Base-by-base conservation (phyloP, 1,140 invertebrate genomes). In the Kradibia gibbosae region DNA sequence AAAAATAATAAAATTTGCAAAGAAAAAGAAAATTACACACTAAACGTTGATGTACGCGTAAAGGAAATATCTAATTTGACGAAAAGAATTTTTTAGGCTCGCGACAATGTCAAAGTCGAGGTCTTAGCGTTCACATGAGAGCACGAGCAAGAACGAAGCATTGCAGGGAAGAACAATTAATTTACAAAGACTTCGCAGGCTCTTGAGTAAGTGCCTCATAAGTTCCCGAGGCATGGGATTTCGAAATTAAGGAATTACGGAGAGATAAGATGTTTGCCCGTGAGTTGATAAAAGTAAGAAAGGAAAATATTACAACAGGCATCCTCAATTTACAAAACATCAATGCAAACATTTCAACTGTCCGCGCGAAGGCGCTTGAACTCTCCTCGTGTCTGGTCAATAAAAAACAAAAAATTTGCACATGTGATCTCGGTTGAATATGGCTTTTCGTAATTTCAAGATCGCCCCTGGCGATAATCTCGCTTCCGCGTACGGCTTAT, bases 361-460 rank as follows among this genome's bases (percentile, higher is more conserved):
- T 62, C 0, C 13, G 0, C 1, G 3, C 13, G 31, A 36, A 13
- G 60, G 60, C n/a, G 57, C 7, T n/a, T 10, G 57, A 28, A 60
- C 57, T 60, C n/a, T 28, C n/a, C 25, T 60, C 25, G 25, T 10
- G 28, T 17, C 0, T 10, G 13, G 17, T 31, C 15, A 1, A 62
- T 20, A 53, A 55, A 65, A 36, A 20, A 65, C 20, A 28, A 65
- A 65, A 1, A 65, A 36, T n/a, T 39, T 22, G 34, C 1, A n/a
- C 13, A 67, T 39, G 62, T 22, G 34, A 39, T 39, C 34, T 39
- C 20, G 4, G 34, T 10, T 67, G 25, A 39, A 67, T 67, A 67
- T 39, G 62, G 13, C 34, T 67, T 67, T 67, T 67, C 62, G 62
- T 67, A 67, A 67, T 39, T 67, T 67, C 60, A 73, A 73, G 50